Conservation (phyloP, 2,797 vertebrate species). For the Mormyrus hasselquistii region DNA sequence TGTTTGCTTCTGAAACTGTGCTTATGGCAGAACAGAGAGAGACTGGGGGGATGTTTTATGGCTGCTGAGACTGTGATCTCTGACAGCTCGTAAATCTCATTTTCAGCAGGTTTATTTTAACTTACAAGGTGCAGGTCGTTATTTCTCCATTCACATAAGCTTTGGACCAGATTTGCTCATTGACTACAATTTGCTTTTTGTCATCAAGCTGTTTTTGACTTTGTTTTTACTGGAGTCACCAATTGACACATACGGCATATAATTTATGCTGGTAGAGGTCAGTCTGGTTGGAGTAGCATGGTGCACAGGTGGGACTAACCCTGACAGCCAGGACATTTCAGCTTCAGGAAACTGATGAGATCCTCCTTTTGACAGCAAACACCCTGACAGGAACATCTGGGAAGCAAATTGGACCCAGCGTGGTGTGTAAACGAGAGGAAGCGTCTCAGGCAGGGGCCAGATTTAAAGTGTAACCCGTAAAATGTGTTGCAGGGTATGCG, state of each 20-base stretch:
- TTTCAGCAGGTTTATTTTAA: conserved; percentile 9
- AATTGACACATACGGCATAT: neutral
- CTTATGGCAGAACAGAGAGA: neutral
- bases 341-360: conserved; percentile 3
- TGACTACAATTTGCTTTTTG: neutral
- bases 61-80: neutral
- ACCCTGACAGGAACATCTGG: conserved; percentile 11
- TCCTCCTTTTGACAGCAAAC: conserved; percentile 1
- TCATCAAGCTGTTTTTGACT: conserved; percentile 4
- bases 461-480: conserved; percentile 17
- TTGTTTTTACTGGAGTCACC: neutral
- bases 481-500: neutral
- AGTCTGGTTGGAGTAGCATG: neutral
- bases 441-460: neutral
- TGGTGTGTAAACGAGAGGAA: neutral
- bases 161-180: neutral
- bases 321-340: neutral
- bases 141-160: neutral
- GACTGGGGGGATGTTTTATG: neutral
- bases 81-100: neutral
- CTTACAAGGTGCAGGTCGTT: neutral
- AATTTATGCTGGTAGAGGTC: neutral
- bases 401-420: neutral
- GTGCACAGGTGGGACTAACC: neutral
- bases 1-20: neutral